Evolutionary conservation across 2,888 invertebrate species (phyloP).

Genomic region (Scaptomyza flava): DNA sequence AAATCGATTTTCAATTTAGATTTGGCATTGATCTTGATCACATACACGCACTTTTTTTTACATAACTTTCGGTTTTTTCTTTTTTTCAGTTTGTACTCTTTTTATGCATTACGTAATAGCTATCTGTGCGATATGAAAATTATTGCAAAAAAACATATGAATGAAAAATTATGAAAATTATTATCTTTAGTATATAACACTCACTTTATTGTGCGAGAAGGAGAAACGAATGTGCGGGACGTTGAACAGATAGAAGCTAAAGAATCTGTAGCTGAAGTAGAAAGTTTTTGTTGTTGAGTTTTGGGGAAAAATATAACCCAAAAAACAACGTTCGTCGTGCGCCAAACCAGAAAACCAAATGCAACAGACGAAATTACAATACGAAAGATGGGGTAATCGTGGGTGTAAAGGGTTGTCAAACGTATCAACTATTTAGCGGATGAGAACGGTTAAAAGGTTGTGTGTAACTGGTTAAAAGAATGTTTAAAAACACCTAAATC

Average conservation of each 20-base stretch:
- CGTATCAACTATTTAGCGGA: background rate
- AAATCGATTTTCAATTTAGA: background rate
- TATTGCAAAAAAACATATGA: constrained; percentile 19
- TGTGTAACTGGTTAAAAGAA: background rate
- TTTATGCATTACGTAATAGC: constrained; percentile 63
- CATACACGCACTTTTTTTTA: constrained; percentile 44
- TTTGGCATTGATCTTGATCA: constrained; percentile 49
- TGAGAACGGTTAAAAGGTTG: constrained; percentile 16
- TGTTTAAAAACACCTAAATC: background rate
- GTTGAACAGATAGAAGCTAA: constrained; percentile 34
- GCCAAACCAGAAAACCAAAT: constrained; percentile 80
- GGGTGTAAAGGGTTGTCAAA: constrained; percentile 49
- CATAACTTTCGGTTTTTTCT: constrained; percentile 59
- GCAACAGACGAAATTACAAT: constrained; percentile 53
- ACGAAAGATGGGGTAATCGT: constrained; percentile 27
- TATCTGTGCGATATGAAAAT: constrained; percentile 19
- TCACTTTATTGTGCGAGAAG: constrained; percentile 65
- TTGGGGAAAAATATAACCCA: constrained; percentile 47
- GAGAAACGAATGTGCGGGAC: constrained; percentile 33
- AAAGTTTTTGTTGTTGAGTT: constrained; percentile 51
- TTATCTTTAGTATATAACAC: constrained; percentile 11
- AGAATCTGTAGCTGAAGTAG: constrained; percentile 59
- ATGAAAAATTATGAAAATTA: background rate
- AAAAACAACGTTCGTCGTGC: constrained; percentile 73
- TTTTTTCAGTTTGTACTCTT: constrained; percentile 30